These are phyloP conservation scores for Eupsittula cactorum DNA, from an alignment of 2,113 vertebrate genomes.

Conservation along the genomic window DNA sequence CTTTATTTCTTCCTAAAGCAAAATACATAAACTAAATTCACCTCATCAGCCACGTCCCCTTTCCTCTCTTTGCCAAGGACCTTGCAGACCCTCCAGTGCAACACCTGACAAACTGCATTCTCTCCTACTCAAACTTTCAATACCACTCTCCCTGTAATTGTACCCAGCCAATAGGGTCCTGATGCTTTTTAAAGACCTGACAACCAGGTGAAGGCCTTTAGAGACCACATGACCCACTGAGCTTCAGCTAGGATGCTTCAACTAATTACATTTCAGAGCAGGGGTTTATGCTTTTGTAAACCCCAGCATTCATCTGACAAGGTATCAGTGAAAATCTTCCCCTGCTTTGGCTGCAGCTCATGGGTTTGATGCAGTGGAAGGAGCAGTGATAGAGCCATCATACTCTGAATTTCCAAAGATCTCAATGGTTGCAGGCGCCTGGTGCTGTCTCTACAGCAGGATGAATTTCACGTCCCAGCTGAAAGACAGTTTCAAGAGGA, in stretches of 20 bases:
- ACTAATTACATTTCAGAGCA: not conserved
- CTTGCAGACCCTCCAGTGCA: not conserved
- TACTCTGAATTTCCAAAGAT: not conserved
- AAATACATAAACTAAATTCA: not conserved
- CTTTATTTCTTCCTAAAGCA: constrained; percentile 12
- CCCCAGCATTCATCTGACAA: not conserved
- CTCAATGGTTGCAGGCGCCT: not conserved
- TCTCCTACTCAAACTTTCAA: not conserved
- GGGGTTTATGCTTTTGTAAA: not conserved
- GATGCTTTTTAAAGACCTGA: not conserved
- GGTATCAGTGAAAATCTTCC: not conserved
- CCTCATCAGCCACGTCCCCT: not conserved
- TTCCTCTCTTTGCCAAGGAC: not conserved
- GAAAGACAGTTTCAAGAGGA: not conserved
- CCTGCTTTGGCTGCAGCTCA: not conserved
- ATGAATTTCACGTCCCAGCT: not conserved
- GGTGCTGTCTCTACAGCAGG: not conserved
- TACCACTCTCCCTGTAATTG: not conserved
- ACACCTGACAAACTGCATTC: not conserved
- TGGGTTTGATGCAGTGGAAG: not conserved
- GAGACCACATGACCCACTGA: not conserved
- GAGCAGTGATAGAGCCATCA: not conserved
- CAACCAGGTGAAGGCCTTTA: not conserved
- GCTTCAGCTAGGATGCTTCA: not conserved
- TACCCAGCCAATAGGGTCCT: not conserved